These are phyloP conservation scores for Triplophysa rosa DNA, from an alignment of 2,113 vertebrate genomes.

Conservation along the genomic window DNA sequence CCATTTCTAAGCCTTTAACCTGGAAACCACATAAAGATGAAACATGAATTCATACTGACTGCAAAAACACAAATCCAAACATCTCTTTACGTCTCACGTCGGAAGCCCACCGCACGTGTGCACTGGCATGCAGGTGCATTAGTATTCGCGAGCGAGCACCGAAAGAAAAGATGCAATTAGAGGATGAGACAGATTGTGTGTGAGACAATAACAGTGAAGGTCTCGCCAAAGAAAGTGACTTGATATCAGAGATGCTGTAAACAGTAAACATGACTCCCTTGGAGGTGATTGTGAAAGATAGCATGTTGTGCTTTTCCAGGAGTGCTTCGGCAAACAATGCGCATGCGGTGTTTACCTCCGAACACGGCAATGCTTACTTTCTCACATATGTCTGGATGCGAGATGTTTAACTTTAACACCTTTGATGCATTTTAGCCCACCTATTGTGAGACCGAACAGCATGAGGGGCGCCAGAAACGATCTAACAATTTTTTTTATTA, in stretches of 20 bases:
- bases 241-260: conserved; percentile 35
- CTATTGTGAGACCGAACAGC: conserved; percentile 14
- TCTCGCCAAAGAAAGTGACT: background rate
- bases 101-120: too few relatives aligned
- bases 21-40: too few relatives aligned
- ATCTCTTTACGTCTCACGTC: too few relatives aligned
- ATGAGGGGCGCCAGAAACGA: background rate
- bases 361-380: background rate
- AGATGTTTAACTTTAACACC: conserved; percentile 20
- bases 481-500: background rate
- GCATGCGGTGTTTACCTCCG: conserved; percentile 15
- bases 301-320: conserved; percentile 22
- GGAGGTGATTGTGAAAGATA: conserved; percentile 19
- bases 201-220: conserved; percentile 1
- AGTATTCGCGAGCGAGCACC: background rate
- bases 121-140: background rate
- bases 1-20: too few relatives aligned
- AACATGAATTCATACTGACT: too few relatives aligned
- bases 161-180: conserved; percentile 32
- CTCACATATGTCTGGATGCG: conserved; percentile 8
- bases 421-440: conserved; percentile 18
- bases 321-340: background rate
- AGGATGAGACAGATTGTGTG: background rate
- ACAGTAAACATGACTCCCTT: conserved; percentile 32
- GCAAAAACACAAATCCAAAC: too few relatives aligned